phyloP scores from a whole-genome alignment of 2,113 vertebrate species.

The Calidris pygmaea region DNA sequence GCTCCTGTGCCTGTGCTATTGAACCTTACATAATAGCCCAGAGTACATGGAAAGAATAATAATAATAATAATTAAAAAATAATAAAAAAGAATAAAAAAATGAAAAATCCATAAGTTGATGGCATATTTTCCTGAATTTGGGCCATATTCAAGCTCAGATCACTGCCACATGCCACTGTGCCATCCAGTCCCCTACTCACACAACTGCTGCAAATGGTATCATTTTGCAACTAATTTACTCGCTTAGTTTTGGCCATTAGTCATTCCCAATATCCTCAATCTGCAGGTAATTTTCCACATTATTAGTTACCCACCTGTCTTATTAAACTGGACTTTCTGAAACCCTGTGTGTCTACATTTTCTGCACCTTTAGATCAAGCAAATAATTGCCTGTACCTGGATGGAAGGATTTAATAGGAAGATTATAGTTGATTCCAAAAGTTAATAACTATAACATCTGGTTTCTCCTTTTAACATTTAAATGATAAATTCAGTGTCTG shows the following conservation, averaged over 20 bases:
- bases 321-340: constrained; percentile 84
- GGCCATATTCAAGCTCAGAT: constrained; percentile 67
- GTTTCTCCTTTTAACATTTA: constrained; percentile 80
- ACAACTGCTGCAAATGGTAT: constrained; percentile 81
- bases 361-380: constrained; percentile 80
- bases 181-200: constrained; percentile 70
- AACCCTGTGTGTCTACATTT: constrained; percentile 80
- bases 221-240: constrained; percentile 87
- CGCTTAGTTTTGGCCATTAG: constrained; percentile 84
- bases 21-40: constrained; percentile 23
- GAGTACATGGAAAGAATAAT: constrained; percentile 8
- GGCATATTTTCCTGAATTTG: constrained; percentile 67
- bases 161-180: constrained; percentile 82
- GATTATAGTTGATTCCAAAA: constrained; percentile 81
- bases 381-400: constrained; percentile 81
- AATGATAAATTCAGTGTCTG: constrained; percentile 70
- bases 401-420: constrained; percentile 83
- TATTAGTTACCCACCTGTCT: constrained; percentile 89
- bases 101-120: constrained; percentile 2
- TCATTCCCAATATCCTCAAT: constrained; percentile 86
- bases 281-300: constrained; percentile 88
- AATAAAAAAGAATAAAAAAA: neutral
- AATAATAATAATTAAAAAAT: neutral
- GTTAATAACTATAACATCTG: constrained; percentile 84
- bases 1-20: neutral